These are phyloP conservation scores for Tenthredo notha DNA, from an alignment of 2,888 invertebrate genomes.

Conservation along the genomic window DNA sequence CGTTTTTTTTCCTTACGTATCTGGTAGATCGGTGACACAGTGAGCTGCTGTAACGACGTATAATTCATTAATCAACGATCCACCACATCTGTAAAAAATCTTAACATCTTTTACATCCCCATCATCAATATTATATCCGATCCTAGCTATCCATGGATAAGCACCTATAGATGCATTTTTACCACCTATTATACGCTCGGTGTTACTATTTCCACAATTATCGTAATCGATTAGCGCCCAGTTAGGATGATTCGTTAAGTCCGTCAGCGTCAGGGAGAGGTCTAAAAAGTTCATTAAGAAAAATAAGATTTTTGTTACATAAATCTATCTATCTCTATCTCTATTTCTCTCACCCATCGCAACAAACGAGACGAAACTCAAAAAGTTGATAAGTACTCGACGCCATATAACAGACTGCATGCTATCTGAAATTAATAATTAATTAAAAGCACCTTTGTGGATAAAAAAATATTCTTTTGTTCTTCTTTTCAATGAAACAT, in stretches of 20 bases:
- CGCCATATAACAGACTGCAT: conserved; percentile 23
- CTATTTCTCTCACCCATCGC: conserved; percentile 21
- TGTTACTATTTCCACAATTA: conserved; percentile 81
- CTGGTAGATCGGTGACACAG: conserved; percentile 71
- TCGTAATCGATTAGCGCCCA: conserved; percentile 79
- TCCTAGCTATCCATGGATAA: conserved; percentile 83
- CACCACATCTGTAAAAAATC: conserved; percentile 74
- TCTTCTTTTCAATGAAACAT: no score
- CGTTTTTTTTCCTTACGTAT: conserved; percentile 58
- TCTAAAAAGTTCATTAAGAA: neutral
- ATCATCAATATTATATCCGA: conserved; percentile 78
- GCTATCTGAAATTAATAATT: neutral
- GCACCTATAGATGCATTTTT: conserved; percentile 81
- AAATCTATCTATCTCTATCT: neutral
- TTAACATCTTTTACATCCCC: conserved; percentile 5
- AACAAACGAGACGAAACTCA: neutral
- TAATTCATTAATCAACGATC: conserved; percentile 73
- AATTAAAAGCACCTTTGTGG: neutral
- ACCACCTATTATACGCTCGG: conserved; percentile 84
- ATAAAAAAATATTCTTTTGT: no score
- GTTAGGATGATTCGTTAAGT: conserved; percentile 75
- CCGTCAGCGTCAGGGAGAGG: neutral
- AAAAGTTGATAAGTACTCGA: neutral
- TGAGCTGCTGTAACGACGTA: conserved; percentile 78
- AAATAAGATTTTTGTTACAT: neutral